Conservation (phyloP, 1,140 invertebrate species). For the Carposina sasakii region DNA sequence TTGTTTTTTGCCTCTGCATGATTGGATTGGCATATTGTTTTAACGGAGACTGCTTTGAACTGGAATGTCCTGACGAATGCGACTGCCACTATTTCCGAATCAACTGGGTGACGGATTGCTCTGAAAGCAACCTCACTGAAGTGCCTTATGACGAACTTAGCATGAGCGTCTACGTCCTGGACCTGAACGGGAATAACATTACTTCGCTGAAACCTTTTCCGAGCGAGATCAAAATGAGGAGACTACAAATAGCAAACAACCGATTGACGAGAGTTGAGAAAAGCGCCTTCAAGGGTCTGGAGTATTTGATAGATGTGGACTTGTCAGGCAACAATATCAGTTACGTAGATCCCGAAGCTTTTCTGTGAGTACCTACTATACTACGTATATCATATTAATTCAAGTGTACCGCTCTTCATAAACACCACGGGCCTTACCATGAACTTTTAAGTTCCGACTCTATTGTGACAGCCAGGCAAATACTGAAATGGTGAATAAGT, state of each 20-base stretch:
- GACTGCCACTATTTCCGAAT: conserved; percentile 84
- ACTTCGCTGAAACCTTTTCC: conserved; percentile 76
- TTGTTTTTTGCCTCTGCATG: conserved; percentile 31
- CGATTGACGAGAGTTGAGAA: conserved; percentile 74
- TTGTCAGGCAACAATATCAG: conserved; percentile 78
- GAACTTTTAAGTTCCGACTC: too few species aligned
- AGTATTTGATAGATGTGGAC: conserved; percentile 80
- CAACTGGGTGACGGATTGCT: conserved; percentile 85
- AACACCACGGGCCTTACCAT: too few species aligned
- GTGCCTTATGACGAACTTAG: conserved; percentile 80
- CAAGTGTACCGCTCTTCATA: too few species aligned
- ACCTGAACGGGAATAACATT: conserved; percentile 81
- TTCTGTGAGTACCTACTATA: conserved; percentile 81
- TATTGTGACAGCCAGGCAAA: too few species aligned
- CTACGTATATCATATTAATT: too few species aligned
- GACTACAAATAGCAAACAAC: conserved; percentile 82
- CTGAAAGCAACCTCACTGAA: conserved; percentile 81
- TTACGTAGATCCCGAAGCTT: conserved; percentile 77
- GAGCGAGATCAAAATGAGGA: conserved; percentile 77
- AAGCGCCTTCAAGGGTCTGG: conserved; percentile 76
- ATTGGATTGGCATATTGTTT: conserved; percentile 41
- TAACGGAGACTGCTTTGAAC: conserved; percentile 76
- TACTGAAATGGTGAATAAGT: too few species aligned
- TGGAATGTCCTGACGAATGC: conserved; percentile 81
- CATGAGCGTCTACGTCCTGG: conserved; percentile 79